phyloP scores from a whole-genome alignment of 2,113 vertebrate species.

The Proteles cristata region DNA sequence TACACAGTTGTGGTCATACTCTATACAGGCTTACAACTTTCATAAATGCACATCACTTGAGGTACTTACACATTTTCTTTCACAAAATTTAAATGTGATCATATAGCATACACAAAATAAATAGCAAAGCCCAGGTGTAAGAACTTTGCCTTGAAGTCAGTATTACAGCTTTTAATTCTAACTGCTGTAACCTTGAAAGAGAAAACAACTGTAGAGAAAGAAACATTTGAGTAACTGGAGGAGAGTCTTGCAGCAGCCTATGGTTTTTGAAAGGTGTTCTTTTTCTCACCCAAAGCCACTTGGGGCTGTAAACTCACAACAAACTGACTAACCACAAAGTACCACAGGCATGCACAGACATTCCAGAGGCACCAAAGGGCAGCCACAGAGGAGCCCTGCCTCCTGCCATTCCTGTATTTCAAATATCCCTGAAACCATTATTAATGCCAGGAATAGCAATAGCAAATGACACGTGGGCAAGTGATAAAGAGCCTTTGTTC shows the following conservation, averaged over 20 bases:
- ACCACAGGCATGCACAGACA: not conserved
- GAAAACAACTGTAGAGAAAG: constrained; percentile 39
- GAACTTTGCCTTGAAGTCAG: not conserved
- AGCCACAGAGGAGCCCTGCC: not conserved
- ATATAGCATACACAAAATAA: not conserved
- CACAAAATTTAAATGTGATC: not conserved
- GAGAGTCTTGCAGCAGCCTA: not conserved
- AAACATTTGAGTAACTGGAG: not conserved
- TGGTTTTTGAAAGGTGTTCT: constrained; percentile 29
- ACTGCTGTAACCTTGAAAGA: not conserved
- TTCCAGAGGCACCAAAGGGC: constrained; percentile 23
- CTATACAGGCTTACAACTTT: not conserved
- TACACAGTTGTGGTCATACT: not conserved
- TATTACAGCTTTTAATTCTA: constrained; percentile 1
- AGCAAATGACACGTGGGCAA: not conserved
- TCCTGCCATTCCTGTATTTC: not conserved
- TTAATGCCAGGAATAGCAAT: constrained; percentile 41
- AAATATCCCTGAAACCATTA: not conserved
- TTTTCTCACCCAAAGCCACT: constrained; percentile 35
- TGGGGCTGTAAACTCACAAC: not conserved
- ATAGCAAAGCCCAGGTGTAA: not conserved
- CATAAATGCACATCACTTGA: not conserved
- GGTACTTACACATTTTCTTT: not conserved
- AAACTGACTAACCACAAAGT: constrained; percentile 22
- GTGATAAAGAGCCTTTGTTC: constrained; percentile 42